Conservation (phyloP, 2,797 vertebrate species). For the Gadopsis bispinosus region DNA sequence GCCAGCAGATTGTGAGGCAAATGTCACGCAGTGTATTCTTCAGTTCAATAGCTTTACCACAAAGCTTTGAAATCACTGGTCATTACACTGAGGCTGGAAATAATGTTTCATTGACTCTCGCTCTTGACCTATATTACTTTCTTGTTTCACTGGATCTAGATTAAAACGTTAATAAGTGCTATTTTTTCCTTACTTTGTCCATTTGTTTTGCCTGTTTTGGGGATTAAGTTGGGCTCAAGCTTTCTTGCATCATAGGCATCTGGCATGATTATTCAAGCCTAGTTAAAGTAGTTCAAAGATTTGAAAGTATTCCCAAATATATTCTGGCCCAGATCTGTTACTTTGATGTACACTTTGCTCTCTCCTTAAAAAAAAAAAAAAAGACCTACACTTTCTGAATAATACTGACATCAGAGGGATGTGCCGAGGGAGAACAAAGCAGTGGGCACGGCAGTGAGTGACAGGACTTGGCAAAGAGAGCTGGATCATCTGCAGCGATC, state of each 20-base stretch:
- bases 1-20: slow-evolving; percentile 62
- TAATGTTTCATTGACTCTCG: not conserved
- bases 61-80: slow-evolving; percentile 35
- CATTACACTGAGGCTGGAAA: slow-evolving; percentile 14
- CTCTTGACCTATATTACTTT: slow-evolving; percentile 5
- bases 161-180: slow-evolving; percentile 4
- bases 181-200: not conserved
- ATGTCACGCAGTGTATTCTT: slow-evolving; percentile 58
- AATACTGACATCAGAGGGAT: slow-evolving; percentile 64
- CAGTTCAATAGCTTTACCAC: slow-evolving; percentile 37
- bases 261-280: slow-evolving; percentile 22
- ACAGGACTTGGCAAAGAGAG: slow-evolving; percentile 71
- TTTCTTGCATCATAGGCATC: slow-evolving; percentile 33
- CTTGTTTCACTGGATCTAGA: slow-evolving; percentile 2
- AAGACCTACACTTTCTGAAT: slow-evolving; percentile 44
- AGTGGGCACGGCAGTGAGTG: slow-evolving; percentile 70
- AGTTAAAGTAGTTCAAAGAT: slow-evolving; percentile 44
- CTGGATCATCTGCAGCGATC: slow-evolving; percentile 75
- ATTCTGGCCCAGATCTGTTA: slow-evolving; percentile 49
- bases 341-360: slow-evolving; percentile 59
- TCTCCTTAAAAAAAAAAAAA: slow-evolving; percentile 28
- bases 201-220: slow-evolving; percentile 10
- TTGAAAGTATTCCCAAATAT: slow-evolving; percentile 49
- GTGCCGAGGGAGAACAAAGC: slow-evolving; percentile 67
- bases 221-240: slow-evolving; percentile 8